Evolutionary conservation across 2,113 vertebrate genomes (phyloP).

Genomic region (Pica pica): DNA sequence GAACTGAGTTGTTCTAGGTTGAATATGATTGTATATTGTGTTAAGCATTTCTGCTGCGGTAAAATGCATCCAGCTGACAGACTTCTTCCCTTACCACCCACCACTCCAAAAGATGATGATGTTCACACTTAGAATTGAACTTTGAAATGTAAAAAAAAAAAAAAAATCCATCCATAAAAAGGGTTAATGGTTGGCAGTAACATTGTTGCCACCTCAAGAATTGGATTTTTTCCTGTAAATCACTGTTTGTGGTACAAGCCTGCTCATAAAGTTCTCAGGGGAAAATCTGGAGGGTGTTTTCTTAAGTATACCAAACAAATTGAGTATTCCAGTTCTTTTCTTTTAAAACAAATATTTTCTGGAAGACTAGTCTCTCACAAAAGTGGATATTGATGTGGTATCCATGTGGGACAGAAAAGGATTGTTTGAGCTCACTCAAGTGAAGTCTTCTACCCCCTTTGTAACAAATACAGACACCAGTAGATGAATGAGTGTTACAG

Average conservation of each 20-base stretch:
- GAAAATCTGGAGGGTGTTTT: neutral
- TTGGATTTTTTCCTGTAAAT: neutral
- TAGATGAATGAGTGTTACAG: conserved; percentile 45
- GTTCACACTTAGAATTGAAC: neutral
- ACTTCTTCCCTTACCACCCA: neutral
- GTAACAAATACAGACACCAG: conserved; percentile 37
- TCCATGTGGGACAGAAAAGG: conserved; percentile 26
- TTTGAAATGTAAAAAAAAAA: neutral
- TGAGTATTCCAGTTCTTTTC: neutral
- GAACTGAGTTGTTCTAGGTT: neutral
- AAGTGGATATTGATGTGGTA: conserved; percentile 31
- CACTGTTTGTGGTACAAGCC: neutral
- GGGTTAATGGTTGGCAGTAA: neutral
- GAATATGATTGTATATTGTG: neutral
- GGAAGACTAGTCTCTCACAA: conserved; percentile 44
- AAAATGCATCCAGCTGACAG: neutral
- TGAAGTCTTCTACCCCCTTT: conserved; percentile 42
- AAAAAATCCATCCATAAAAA: neutral
- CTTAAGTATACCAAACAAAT: conserved; percentile 12
- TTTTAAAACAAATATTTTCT: conserved; percentile 50
- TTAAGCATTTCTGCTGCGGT: neutral
- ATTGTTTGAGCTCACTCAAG: conserved; percentile 59
- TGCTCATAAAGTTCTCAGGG: conserved; percentile 1
- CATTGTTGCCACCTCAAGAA: neutral
- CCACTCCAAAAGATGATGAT: neutral